Conservation (phyloP, 1,140 invertebrate genomes). For the Apis laboriosa region DNA sequence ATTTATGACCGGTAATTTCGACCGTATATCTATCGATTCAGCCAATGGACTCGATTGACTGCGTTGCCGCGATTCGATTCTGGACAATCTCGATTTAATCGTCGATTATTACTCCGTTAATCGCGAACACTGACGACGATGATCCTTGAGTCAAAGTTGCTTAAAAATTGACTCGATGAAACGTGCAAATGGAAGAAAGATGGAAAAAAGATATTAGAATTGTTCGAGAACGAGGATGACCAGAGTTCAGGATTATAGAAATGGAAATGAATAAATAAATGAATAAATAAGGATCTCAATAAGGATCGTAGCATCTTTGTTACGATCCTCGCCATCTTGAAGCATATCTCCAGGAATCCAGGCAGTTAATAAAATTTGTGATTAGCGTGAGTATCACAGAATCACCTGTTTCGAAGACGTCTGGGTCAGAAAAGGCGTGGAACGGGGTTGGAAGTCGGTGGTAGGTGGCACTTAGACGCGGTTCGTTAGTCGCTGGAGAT, state of each 20-base stretch:
- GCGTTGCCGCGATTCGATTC: constrained; percentile 31
- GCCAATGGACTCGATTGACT: constrained; percentile 33
- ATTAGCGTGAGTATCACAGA: too few relatives aligned
- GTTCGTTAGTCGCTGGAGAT: constrained; percentile 55
- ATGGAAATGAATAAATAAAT: too few relatives aligned
- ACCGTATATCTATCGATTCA: constrained; percentile 45
- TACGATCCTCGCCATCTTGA: too few relatives aligned
- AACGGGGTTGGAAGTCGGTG: constrained; percentile 37
- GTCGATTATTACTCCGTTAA: constrained; percentile 15
- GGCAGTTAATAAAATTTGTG: too few relatives aligned
- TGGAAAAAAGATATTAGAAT: not conserved
- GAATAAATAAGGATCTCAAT: too few relatives aligned
- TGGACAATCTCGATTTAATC: constrained; percentile 44
- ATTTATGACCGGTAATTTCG: constrained; percentile 56
- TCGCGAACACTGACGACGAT: not conserved
- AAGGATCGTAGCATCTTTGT: too few relatives aligned
- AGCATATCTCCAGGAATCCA: too few relatives aligned
- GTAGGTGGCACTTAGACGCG: constrained; percentile 53
- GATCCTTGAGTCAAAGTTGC: not conserved
- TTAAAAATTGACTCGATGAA: too few relatives aligned
- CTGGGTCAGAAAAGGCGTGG: constrained; percentile 4
- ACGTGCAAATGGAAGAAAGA: too few relatives aligned
- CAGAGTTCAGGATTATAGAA: too few relatives aligned
- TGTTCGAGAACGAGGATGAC: not conserved
- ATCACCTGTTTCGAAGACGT: constrained; percentile 1